Conservation (phyloP, 1,140 invertebrate genomes). For the Drosophila pectinifera region DNA sequence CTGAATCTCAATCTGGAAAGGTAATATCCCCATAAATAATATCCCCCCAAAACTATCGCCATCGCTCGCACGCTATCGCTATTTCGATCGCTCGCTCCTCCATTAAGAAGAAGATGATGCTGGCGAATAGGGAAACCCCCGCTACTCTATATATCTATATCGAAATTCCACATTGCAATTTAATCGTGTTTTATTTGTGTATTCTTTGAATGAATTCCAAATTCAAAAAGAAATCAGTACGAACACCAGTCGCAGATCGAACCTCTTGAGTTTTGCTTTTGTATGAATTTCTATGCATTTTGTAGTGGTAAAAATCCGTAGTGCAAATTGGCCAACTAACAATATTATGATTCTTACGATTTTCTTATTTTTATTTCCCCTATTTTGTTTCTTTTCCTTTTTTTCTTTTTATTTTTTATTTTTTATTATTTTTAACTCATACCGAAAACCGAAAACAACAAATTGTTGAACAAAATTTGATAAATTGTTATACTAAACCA, state of each 20-base stretch:
- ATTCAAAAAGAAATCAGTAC: conserved; percentile 13
- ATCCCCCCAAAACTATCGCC: conserved; percentile 19
- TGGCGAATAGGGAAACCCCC: conserved; percentile 81
- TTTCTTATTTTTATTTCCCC: conserved; percentile 16
- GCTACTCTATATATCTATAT: conserved; percentile 40
- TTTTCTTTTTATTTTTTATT: conserved; percentile 27
- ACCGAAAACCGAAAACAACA: conserved; percentile 38
- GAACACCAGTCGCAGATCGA: neutral
- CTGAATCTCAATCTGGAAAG: conserved; percentile 72
- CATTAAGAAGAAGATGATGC: conserved; percentile 49
- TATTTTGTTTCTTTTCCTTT: conserved; percentile 29
- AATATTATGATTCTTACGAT: conserved; percentile 22
- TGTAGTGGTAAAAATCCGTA: conserved; percentile 67
- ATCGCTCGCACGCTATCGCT: conserved; percentile 35
- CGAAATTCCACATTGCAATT: conserved; percentile 45
- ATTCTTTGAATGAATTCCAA: conserved; percentile 45
- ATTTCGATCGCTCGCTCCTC: conserved; percentile 31
- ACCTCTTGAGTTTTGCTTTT: conserved; percentile 50
- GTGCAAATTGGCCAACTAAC: conserved; percentile 77
- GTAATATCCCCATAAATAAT: conserved; percentile 64
- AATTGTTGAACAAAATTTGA: conserved; percentile 37
- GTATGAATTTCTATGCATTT: conserved; percentile 61
- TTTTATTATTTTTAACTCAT: conserved; percentile 14
- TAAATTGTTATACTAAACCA: conserved; percentile 61
- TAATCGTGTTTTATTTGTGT: conserved; percentile 16